These are phyloP conservation scores for Aphis gossypii DNA, from an alignment of 1,140 invertebrate genomes.

Conservation along the genomic window DNA sequence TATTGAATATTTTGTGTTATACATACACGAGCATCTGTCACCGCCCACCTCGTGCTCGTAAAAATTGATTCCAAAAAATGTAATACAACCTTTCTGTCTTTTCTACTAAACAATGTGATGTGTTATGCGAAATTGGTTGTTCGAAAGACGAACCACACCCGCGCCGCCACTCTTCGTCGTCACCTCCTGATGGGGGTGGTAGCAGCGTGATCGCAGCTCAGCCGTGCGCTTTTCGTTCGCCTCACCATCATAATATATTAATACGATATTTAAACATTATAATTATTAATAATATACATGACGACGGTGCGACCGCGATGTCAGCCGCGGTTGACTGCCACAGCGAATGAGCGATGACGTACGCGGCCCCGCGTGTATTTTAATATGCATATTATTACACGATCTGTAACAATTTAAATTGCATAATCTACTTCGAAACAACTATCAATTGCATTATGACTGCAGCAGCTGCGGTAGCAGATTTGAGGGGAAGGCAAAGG, in stretches of 20 bases:
- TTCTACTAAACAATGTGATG: background rate
- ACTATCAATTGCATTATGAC: background rate
- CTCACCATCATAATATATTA: background rate
- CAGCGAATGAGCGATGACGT: background rate
- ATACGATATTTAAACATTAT: background rate
- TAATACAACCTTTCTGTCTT: background rate
- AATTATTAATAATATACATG: constrained; percentile 6
- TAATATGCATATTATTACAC: background rate
- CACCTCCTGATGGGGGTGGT: background rate
- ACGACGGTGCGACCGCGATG: background rate
- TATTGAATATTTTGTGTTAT: background rate
- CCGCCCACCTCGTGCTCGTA: background rate
- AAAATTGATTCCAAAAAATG: constrained; percentile 1
- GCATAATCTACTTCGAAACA: background rate
- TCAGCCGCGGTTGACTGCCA: background rate
- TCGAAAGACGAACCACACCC: background rate
- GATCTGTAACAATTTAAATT: background rate
- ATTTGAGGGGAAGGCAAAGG: background rate
- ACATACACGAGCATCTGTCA: background rate
- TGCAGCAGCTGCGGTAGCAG: background rate
- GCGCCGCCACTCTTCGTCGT: background rate
- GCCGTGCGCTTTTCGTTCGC: background rate
- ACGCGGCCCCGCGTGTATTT: background rate
- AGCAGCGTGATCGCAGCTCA: background rate
- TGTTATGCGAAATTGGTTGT: background rate